Conservation (phyloP, 2,888 invertebrate genomes). For the Epiblema foenella region DNA sequence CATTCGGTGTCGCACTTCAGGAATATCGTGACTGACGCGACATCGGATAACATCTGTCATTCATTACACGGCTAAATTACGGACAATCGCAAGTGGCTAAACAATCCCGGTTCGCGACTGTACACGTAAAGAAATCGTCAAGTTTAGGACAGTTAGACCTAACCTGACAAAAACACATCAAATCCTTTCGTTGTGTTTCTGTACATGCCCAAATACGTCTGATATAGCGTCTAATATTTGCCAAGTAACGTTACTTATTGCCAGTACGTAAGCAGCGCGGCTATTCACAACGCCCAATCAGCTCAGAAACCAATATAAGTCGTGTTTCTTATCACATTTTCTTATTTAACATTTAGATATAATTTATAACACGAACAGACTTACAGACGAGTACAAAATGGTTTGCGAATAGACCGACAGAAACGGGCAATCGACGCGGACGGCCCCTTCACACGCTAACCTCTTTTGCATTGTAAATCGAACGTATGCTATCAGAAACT, state of each 20-base stretch:
- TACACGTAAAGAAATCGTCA: too few species aligned
- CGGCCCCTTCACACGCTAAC: conserved; percentile 43
- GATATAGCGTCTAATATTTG: conserved; percentile 35
- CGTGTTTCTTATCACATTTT: neutral
- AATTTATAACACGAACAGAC: neutral
- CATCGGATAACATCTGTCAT: too few species aligned
- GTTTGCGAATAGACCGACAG: neutral
- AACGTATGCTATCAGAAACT: conserved; percentile 34
- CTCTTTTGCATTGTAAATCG: conserved; percentile 50
- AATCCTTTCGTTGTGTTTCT: neutral
- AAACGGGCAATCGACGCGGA: conserved; percentile 42
- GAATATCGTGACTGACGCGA: too few species aligned
- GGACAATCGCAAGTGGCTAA: too few species aligned
- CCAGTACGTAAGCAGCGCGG: conserved; percentile 25
- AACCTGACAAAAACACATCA: neutral
- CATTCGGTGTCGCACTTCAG: too few species aligned
- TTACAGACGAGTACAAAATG: neutral
- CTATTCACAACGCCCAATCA: neutral
- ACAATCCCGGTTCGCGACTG: too few species aligned
- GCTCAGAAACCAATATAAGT: neutral
- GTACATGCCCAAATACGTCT: conserved; percentile 3
- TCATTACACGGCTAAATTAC: too few species aligned
- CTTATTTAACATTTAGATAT: neutral
- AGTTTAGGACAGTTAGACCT: neutral
- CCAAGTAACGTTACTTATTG: conserved; percentile 39